A percentile compares a stretch with the other conserved stretches of the same genome.
These are phyloP conservation scores for Escarpia spicata DNA, from an alignment of 2,888 invertebrate genomes.

Conservation along the genomic window DNA sequence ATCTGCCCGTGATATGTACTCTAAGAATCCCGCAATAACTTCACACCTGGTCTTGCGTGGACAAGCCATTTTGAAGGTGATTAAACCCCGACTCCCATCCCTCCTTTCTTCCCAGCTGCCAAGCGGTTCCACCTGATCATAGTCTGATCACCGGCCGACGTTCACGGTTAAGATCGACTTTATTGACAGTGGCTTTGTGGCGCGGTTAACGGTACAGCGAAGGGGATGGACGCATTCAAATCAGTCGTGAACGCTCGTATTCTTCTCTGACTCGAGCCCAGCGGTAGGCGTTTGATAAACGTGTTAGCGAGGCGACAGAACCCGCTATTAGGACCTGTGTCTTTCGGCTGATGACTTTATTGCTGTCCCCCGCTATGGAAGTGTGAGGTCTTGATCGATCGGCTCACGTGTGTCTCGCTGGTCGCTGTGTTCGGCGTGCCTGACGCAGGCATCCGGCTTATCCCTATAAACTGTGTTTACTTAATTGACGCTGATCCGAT, in stretches of 20 bases:
- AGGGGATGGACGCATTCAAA: background rate
- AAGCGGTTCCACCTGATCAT: background rate
- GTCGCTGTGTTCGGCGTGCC: background rate
- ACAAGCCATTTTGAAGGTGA: background rate
- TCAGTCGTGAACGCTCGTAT: background rate
- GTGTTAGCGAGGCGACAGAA: background rate
- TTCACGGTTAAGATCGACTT: background rate
- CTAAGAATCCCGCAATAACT: background rate
- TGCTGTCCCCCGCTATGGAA: background rate
- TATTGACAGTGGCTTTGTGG: background rate
- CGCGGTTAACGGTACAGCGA: background rate
- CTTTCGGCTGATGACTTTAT: background rate
- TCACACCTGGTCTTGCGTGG: background rate
- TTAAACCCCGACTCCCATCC: background rate
- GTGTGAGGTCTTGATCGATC: background rate
- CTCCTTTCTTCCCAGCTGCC: background rate
- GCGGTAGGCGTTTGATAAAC: background rate
- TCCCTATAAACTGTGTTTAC: background rate
- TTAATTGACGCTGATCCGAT: background rate
- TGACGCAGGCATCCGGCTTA: background rate
- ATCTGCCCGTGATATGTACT: background rate
- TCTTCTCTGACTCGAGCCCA: background rate
- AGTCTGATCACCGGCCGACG: background rate
- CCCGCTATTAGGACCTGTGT: background rate
- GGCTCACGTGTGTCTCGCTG: background rate